Percentiles rank a stretch among this genome's conserved stretches.
phyloP scores from a whole-genome alignment of 2,888 invertebrate genomes.

The Luperina testacea region DNA sequence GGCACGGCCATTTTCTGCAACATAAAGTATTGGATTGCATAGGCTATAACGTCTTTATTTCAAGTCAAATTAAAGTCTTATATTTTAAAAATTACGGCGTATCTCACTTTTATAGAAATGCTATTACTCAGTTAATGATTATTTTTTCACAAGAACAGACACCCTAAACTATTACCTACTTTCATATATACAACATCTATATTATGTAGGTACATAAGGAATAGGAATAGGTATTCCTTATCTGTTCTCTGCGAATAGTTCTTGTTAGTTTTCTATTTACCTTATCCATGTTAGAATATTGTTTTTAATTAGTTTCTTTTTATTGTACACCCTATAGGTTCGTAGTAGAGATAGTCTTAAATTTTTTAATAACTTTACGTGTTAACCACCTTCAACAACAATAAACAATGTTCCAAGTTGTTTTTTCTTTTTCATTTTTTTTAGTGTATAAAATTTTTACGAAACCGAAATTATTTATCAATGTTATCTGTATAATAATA shows the following conservation, averaged over 20 bases:
- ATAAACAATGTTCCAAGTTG: neutral
- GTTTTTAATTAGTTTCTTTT: neutral
- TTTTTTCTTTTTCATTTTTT: neutral
- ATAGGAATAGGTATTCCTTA: neutral
- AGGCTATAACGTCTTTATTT: neutral
- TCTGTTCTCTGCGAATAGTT: neutral
- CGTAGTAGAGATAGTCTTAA: neutral
- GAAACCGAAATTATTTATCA: too few relatives aligned
- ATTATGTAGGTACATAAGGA: neutral
- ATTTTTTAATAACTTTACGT: neutral
- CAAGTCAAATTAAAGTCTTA: too few relatives aligned
- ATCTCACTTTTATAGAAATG: neutral
- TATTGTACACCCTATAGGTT: neutral
- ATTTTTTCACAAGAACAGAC: neutral
- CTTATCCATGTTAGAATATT: too few relatives aligned
- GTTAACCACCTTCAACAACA: neutral
- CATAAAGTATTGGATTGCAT: neutral
- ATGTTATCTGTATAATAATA: too few relatives aligned
- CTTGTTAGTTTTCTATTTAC: neutral
- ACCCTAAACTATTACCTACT: neutral
- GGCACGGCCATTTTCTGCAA: constrained; percentile 90
- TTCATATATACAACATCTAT: neutral
- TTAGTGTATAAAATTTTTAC: too few relatives aligned
- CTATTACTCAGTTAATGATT: neutral
- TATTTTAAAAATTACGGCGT: neutral